Conservation (phyloP, 2,888 invertebrate species). For the Phymatocera aterrima region DNA sequence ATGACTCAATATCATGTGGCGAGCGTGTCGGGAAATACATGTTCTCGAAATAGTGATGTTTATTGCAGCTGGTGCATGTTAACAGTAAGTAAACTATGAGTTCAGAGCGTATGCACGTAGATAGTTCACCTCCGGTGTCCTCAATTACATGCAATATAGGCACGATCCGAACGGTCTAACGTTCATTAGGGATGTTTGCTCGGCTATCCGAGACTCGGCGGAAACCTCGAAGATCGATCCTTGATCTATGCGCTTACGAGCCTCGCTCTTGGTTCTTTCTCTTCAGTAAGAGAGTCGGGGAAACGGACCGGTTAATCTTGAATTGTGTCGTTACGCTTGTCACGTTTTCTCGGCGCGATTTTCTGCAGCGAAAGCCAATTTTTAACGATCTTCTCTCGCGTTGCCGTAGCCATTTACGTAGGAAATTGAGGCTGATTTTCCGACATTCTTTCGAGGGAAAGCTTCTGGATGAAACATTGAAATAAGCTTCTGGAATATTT, state of each 20-base stretch:
- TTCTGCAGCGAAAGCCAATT: constrained; percentile 1
- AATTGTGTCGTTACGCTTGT: neutral
- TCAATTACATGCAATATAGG: constrained; percentile 27
- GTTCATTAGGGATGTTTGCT: constrained; percentile 31
- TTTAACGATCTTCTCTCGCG: neutral
- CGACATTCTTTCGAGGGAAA: neutral
- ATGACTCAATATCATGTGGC: neutral
- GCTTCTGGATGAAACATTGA: neutral
- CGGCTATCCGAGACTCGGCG: neutral
- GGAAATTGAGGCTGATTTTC: neutral
- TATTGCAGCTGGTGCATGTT: neutral
- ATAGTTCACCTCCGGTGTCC: constrained; percentile 18
- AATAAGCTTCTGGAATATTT: neutral
- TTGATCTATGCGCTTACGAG: neutral
- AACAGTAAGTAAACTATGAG: constrained; percentile 10
- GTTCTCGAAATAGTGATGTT: neutral
- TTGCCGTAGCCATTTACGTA: neutral
- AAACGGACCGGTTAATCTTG: neutral
- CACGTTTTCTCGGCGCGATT: neutral
- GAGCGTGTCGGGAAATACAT: neutral
- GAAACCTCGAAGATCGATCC: neutral
- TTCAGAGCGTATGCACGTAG: neutral
- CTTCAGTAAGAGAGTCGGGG: neutral
- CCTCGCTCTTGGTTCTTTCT: neutral
- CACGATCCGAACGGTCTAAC: neutral